Conservation (phyloP, 2,888 invertebrate genomes). For the Hemithea aestivaria region DNA sequence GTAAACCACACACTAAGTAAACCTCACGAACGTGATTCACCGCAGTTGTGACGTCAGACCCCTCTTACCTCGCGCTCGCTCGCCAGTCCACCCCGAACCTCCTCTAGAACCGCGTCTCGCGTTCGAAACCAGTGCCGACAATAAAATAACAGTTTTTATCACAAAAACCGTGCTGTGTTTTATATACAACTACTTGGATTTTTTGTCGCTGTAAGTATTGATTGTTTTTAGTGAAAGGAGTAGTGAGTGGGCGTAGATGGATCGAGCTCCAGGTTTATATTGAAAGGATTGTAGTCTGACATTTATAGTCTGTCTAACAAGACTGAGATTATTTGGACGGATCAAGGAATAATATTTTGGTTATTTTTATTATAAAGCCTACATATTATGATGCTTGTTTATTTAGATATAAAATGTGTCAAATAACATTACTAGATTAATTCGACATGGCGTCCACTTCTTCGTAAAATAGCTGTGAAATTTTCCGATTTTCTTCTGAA, state of each 20-base stretch:
- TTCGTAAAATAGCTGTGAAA: too few species aligned
- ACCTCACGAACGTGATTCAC: constrained; percentile 23
- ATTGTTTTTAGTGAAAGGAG: constrained; percentile 45
- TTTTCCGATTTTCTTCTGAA: too few species aligned
- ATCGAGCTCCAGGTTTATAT: neutral
- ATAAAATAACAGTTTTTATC: constrained; percentile 18
- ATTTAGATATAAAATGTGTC: too few species aligned
- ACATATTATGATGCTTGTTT: too few species aligned
- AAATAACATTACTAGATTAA: too few species aligned
- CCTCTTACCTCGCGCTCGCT: constrained; percentile 55
- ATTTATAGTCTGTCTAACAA: too few species aligned
- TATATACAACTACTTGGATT: constrained; percentile 55
- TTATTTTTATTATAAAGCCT: too few species aligned
- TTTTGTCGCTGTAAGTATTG: constrained; percentile 57
- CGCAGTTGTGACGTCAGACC: constrained; percentile 46
- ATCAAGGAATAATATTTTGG: too few species aligned
- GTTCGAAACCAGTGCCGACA: constrained; percentile 40
- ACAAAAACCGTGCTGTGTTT: constrained; percentile 66
- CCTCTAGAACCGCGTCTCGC: constrained; percentile 40
- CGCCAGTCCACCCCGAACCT: constrained; percentile 61
- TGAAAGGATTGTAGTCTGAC: too few species aligned
- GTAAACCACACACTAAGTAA: constrained; percentile 49
- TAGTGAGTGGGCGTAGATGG: too few species aligned
- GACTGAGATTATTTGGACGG: too few species aligned
- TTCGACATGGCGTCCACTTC: too few species aligned